A percentile compares a stretch with the other conserved stretches of the same genome.
These are phyloP conservation scores for Thunnus albacares DNA, from an alignment of 2,797 vertebrate genomes.

Conservation along the genomic window DNA sequence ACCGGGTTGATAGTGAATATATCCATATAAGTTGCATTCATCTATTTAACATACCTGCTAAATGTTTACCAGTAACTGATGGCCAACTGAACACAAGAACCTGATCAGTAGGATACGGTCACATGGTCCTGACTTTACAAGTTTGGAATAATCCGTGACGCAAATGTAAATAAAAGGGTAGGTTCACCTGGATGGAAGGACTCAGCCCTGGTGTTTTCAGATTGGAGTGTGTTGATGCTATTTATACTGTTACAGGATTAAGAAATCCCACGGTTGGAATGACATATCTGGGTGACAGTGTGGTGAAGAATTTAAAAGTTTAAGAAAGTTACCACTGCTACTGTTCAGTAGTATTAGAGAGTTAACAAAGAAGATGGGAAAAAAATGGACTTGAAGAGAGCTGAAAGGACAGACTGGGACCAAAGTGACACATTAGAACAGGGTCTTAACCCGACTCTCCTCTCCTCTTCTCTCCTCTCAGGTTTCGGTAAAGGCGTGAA, in stretches of 20 bases:
- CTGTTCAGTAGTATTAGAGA: no score
- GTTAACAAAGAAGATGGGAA: no score
- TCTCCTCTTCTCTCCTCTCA: conserved; percentile 58
- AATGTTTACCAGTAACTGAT: no score
- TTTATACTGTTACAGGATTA: neutral
- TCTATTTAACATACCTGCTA: no score
- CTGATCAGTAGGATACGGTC: neutral
- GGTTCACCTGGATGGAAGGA: neutral
- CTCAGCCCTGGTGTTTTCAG: no score
- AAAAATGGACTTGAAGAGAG: neutral
- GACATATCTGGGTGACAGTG: neutral
- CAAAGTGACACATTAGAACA: neutral
- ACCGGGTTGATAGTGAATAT: neutral
- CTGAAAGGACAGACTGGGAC: neutral
- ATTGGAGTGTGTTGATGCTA: neutral
- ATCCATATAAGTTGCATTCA: no score
- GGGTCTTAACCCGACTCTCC: neutral
- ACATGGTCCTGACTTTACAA: neutral
- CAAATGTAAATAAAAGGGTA: neutral
- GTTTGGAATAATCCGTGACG: neutral
- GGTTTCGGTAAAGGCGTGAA: conserved; percentile 97
- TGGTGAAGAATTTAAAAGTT: no score
- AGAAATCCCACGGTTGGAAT: no score
- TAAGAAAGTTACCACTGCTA: no score
- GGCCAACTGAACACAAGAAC: neutral